Conservation (phyloP, 2,888 invertebrate species). For the Philereme transversata region DNA sequence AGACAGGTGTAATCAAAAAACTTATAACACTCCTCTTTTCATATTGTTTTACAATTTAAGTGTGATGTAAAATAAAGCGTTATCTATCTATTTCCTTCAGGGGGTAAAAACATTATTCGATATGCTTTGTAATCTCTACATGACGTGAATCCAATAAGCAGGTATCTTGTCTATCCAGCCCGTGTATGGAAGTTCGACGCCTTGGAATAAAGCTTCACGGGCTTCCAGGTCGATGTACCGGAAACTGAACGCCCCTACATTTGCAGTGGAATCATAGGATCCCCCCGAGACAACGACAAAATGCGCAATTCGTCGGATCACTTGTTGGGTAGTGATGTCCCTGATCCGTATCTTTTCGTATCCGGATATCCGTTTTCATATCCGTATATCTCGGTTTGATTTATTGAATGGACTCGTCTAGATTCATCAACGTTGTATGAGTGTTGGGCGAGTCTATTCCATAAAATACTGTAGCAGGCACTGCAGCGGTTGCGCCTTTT, state of each 20-base stretch:
- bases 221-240: conserved; percentile 55
- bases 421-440: too few relatives aligned
- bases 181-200: conserved; percentile 42
- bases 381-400: neutral
- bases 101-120: neutral
- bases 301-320: conserved; percentile 46
- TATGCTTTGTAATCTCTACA: conserved; percentile 1
- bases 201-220: conserved; percentile 53
- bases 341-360: neutral
- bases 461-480: too few relatives aligned
- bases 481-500: too few relatives aligned
- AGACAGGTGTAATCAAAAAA: too few relatives aligned
- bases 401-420: too few relatives aligned
- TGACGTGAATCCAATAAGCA: conserved; percentile 6
- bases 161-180: conserved; percentile 1
- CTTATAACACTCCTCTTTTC: too few relatives aligned
- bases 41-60: too few relatives aligned
- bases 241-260: conserved; percentile 59
- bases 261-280: conserved; percentile 45
- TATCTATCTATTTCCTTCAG: too few relatives aligned
- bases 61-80: too few relatives aligned
- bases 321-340: conserved; percentile 22
- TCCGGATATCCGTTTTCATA: neutral
- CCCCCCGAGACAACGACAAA: conserved; percentile 34
- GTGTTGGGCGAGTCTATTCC: too few relatives aligned